Evolutionary conservation across 2,888 invertebrate genomes (phyloP), one percentile per base, ranked within the genome.

Genomic region (Caenorhabditis sp.): DNA sequence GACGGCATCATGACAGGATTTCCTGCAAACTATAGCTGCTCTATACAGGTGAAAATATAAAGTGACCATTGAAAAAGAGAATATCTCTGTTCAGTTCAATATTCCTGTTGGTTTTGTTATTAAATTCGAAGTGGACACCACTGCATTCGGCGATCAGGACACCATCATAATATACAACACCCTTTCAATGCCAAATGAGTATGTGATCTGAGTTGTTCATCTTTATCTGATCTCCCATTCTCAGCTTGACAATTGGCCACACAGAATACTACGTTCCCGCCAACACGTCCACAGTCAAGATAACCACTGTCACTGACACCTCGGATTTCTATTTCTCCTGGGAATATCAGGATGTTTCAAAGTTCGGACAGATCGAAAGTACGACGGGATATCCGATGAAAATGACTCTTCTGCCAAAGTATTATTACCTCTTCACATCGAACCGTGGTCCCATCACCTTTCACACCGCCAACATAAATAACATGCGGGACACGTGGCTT

Each of bases 341-440:
- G 64, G n/a, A 65, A 20, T 65, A 51, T 22, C 8, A 32, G 35
- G 32, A 65, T 24, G 64, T 65, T 2, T 22, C 51, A 5, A n/a
- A 13, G 11, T 65, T 53, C n/a, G 32, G 15, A 1, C 26, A 53
- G n/a, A 20, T 51, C 20, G 13, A 53, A n/a, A 0, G 37, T 6
- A 1, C 51, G 18, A 65, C 64, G 13, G 64, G 64, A 51, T 6
- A 18, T 1, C 28, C 50, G 0, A 13, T 65, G 18, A 9, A 50
- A 13, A 20, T 65, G 51, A 22, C 32, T 22, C 53, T 65, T 20
- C 28, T 50, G 13, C 8, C 32, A 2, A 35, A 51, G 13, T 44
- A 32, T 37, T 51, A 35, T 26, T 68, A 68, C 37, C 40, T 24
- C 26, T 68, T 68, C 44, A 44, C 18, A 15, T 68, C 67, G 1